phyloP scores from a whole-genome alignment of 2,113 vertebrate genomes.

The Forbesichthys agassizii region DNA sequence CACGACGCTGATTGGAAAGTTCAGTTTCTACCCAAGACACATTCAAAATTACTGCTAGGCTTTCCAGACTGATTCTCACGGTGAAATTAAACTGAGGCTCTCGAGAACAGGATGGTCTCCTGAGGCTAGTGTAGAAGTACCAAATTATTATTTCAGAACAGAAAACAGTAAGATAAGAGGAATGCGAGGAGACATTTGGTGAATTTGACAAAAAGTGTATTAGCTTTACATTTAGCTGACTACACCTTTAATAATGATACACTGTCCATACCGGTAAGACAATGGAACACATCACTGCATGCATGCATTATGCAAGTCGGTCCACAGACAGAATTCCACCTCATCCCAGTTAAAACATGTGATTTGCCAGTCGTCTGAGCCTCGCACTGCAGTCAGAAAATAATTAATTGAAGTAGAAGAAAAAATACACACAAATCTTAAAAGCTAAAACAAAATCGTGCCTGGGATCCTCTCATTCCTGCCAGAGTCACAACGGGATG shows the following conservation, averaged over 20 bases:
- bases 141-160: too few species aligned
- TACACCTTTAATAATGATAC: not conserved
- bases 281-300: too few species aligned
- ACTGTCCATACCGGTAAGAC: not conserved
- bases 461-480: slow-evolving; percentile 15
- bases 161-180: too few species aligned
- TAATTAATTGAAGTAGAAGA: slow-evolving; percentile 4
- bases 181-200: too few species aligned
- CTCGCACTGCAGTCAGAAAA: slow-evolving; percentile 17
- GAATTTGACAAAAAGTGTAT: too few species aligned
- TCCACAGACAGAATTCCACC: not conserved
- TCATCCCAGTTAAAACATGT: slow-evolving; percentile 4
- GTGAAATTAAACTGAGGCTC: too few species aligned
- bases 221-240: not conserved
- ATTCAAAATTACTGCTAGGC: too few species aligned
- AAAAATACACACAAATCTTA: not conserved
- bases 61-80: too few species aligned
- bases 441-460: slow-evolving; percentile 34
- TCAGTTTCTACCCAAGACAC: too few species aligned
- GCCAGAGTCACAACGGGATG: slow-evolving; percentile 15
- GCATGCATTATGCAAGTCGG: not conserved
- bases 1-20: too few species aligned
- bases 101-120: too few species aligned
- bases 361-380: not conserved
- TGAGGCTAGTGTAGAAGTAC: too few species aligned